Evolutionary conservation across 2,888 invertebrate species (phyloP).

Genomic region (Mechanitis mazaeus): DNA sequence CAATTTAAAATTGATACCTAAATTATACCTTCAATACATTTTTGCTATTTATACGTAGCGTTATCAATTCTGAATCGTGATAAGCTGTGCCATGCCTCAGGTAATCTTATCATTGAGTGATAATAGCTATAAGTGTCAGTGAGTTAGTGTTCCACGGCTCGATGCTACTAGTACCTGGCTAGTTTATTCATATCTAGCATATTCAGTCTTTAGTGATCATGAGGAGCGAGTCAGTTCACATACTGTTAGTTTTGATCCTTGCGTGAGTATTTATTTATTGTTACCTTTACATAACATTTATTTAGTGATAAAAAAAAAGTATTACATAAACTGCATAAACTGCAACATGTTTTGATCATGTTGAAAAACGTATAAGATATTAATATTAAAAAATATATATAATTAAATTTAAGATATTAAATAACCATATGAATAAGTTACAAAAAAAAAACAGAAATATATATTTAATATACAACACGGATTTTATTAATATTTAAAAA

Average conservation of each 20-base stretch:
- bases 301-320: not conserved
- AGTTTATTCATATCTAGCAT: slow-evolving; percentile 50
- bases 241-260: slow-evolving; percentile 50
- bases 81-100: slow-evolving; percentile 63
- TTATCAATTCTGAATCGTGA: slow-evolving; percentile 71
- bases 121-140: slow-evolving; percentile 75
- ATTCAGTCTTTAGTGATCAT: slow-evolving; percentile 44
- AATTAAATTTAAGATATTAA: too few species aligned
- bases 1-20: not conserved
- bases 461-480: too few species aligned
- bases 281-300: not conserved
- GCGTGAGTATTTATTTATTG: slow-evolving; percentile 50
- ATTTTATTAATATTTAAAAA: not conserved
- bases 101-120: slow-evolving; percentile 74
- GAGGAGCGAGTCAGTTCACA: slow-evolving; percentile 48
- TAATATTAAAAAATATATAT: too few species aligned
- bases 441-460: too few species aligned
- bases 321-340: slow-evolving; percentile 7
- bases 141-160: slow-evolving; percentile 62
- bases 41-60: slow-evolving; percentile 55
- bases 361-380: too few species aligned
- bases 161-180: slow-evolving; percentile 57
- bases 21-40: slow-evolving; percentile 39
- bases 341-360: not conserved
- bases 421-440: too few species aligned